Conservation (phyloP, 2,797 vertebrate species). For the Lepilemur septentrionalis region DNA sequence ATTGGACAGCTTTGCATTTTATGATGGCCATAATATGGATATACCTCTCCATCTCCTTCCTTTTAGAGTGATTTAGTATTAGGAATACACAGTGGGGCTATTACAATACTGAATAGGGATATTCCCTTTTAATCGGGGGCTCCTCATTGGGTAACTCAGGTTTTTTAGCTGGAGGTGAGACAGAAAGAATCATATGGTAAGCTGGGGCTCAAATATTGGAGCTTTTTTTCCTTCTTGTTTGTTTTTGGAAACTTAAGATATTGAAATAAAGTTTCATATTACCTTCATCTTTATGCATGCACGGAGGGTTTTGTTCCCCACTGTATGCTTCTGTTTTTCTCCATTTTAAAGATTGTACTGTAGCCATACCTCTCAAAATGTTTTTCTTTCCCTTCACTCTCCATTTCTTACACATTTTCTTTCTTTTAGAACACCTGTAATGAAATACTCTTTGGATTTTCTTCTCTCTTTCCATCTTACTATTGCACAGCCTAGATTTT, state of each 20-base stretch:
- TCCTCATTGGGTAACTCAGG: not conserved
- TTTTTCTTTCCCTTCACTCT: not conserved
- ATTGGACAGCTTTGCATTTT: not conserved
- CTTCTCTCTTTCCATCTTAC: not conserved
- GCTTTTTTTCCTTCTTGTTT: not conserved
- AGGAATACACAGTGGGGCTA: not conserved
- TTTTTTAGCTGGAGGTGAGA: not conserved
- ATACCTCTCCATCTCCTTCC: not conserved
- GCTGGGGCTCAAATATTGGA: not conserved
- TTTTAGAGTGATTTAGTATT: not conserved
- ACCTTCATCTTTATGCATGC: not conserved
- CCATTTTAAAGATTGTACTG: not conserved
- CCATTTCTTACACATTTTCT: not conserved
- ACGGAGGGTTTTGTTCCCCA: not conserved
- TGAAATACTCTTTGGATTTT: not conserved
- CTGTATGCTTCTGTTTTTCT: conserved; percentile 19
- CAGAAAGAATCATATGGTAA: not conserved
- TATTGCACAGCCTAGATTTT: not conserved
- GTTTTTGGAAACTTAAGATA: conserved; percentile 31
- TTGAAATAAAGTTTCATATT: not conserved
- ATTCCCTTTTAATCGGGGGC: not conserved
- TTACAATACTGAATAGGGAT: not conserved
- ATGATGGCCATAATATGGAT: not conserved
- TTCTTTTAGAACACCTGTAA: not conserved
- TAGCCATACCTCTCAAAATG: not conserved